Conservation (phyloP, 2,113 vertebrate species). For the Corythaeola cristata region DNA sequence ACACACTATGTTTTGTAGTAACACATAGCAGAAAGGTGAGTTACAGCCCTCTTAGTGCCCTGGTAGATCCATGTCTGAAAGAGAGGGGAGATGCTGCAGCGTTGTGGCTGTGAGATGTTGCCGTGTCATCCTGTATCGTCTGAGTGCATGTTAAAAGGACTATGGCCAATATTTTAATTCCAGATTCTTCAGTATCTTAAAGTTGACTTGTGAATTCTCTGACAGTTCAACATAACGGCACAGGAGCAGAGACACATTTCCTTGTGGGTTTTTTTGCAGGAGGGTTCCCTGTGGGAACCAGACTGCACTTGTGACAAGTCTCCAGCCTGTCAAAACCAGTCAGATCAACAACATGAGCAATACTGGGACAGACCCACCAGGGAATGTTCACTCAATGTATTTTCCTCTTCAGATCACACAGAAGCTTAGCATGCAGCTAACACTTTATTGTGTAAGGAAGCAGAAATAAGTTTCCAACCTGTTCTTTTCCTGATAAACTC, state of each 20-base stretch:
- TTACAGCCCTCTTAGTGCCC: neutral
- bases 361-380: neutral
- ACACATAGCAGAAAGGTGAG: neutral
- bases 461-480: neutral
- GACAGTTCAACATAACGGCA: neutral
- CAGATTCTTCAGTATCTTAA: neutral
- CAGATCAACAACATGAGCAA: neutral
- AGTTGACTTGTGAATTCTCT: neutral
- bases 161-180: neutral
- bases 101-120: neutral
- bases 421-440: neutral
- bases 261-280: neutral
- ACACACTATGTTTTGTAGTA: neutral
- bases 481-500: neutral
- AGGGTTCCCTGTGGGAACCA: neutral
- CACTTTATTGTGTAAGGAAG: neutral
- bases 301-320: neutral
- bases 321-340: conserved; percentile 15
- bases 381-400: neutral
- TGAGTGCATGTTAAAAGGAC: neutral
- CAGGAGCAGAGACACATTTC: neutral
- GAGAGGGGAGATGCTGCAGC: neutral
- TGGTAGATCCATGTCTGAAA: neutral
- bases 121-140: neutral
- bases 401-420: neutral